Conservation (phyloP, 1,140 invertebrate species). For the Drosophila sp. region DNA sequence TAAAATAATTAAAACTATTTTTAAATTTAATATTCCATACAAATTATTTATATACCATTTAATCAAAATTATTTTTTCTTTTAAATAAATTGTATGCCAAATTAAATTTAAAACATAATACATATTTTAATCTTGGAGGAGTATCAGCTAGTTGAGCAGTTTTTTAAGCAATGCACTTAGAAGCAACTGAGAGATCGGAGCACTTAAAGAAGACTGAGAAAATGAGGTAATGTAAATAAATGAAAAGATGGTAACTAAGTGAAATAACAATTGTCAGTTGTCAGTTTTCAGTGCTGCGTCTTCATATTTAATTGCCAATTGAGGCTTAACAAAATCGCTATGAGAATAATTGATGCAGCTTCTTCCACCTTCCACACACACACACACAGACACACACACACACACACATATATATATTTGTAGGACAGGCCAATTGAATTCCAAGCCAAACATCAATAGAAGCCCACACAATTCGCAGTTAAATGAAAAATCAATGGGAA, state of each 20-base stretch:
- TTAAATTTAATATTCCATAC: no score
- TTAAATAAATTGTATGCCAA: no score
- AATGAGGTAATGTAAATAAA: slow-evolving; percentile 29
- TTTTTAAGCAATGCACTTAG: no score
- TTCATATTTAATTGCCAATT: slow-evolving; percentile 57
- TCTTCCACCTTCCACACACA: background rate
- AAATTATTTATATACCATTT: no score
- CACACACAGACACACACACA: slow-evolving; percentile 10
- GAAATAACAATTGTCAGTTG: slow-evolving; percentile 18
- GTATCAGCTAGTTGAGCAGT: slow-evolving; percentile 1
- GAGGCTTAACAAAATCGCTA: slow-evolving; percentile 36
- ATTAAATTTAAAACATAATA: no score
- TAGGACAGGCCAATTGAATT: background rate
- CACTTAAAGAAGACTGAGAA: background rate
- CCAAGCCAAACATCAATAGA: slow-evolving; percentile 13
- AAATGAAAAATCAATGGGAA: slow-evolving; percentile 62
- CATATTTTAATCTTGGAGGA: no score
- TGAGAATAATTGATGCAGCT: slow-evolving; percentile 45
- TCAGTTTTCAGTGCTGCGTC: background rate
- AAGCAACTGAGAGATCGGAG: background rate
- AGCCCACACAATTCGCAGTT: slow-evolving; percentile 1
- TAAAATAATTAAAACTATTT: no score
- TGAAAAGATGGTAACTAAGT: slow-evolving; percentile 34
- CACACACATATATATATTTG: background rate
- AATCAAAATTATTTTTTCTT: no score